Percentiles rank a stretch among this genome's conserved stretches.
phyloP scores from a whole-genome alignment of 2,888 invertebrate species.

The Heliconius cydno region DNA sequence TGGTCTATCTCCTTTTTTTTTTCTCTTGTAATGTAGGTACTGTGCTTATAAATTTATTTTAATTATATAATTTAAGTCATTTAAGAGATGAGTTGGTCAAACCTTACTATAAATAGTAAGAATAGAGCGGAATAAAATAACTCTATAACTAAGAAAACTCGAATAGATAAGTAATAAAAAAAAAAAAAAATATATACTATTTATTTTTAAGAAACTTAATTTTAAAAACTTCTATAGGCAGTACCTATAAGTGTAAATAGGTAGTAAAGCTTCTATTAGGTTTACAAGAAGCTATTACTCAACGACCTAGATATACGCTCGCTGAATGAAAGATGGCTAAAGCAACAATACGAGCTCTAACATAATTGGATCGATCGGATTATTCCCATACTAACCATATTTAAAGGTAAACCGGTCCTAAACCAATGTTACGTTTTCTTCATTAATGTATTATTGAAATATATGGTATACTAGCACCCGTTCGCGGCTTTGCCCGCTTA shows the following conservation, averaged over 20 bases:
- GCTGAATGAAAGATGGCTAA: constrained; percentile 31
- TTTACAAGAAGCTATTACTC: constrained; percentile 23
- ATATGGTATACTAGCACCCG: background rate
- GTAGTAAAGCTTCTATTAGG: constrained; percentile 4
- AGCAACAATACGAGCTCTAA: constrained; percentile 37
- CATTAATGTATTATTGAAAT: background rate
- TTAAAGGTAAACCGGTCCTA: constrained; percentile 25
- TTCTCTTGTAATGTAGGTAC: too few species aligned
- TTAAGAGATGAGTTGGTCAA: too few species aligned
- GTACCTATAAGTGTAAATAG: background rate
- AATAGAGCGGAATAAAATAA: too few species aligned
- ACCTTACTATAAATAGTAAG: too few species aligned
- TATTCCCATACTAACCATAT: constrained; percentile 29
- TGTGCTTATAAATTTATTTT: too few species aligned
- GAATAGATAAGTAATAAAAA: too few species aligned
- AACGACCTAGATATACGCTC: constrained; percentile 10
- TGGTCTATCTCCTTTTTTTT: too few species aligned
- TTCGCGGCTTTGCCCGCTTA: background rate
- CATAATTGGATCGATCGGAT: constrained; percentile 40
- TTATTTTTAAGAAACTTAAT: too few species aligned
- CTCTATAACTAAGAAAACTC: too few species aligned
- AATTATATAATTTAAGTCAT: too few species aligned
- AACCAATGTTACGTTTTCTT: constrained; percentile 21
- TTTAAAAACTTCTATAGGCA: too few species aligned
- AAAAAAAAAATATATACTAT: too few species aligned